Evolutionary conservation across 2,113 vertebrate species (phyloP).

Genomic region (Thryonomys swinderianus): DNA sequence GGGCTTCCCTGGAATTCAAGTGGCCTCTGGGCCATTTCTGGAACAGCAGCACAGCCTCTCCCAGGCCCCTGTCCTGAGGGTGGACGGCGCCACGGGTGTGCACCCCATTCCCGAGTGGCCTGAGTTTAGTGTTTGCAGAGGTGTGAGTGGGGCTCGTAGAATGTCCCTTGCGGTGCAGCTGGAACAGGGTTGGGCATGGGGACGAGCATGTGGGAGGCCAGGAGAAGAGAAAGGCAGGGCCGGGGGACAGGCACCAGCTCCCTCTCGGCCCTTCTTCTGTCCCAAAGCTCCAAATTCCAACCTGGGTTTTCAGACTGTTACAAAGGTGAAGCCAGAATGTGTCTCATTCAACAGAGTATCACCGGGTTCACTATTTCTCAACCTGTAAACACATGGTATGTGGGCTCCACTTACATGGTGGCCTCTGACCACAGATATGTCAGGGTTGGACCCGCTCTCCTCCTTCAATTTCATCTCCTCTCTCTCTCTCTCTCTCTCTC

Average conservation of each 20-base stretch:
- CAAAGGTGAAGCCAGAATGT: background rate
- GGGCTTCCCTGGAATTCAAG: background rate
- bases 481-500: background rate
- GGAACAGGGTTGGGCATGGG: fast-evolving
- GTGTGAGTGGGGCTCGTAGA: background rate
- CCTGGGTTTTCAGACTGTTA: background rate
- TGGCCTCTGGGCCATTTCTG: background rate
- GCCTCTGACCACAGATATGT: background rate
- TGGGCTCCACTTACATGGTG: background rate
- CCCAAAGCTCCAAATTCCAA: background rate
- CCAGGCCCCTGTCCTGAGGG: too few species aligned
- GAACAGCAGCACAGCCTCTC: background rate
- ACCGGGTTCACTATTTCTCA: background rate
- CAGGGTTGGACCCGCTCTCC: background rate
- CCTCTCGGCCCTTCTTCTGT: background rate
- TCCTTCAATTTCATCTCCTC: background rate
- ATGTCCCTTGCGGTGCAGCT: fast-evolving
- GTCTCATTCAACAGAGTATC: background rate
- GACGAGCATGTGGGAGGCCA: background rate
- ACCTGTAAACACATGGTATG: background rate
- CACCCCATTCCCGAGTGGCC: too few species aligned
- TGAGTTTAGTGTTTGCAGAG: background rate
- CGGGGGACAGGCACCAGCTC: background rate
- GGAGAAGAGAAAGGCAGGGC: background rate
- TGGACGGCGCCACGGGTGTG: fast-evolving